Conservation (phyloP, 2,888 invertebrate genomes). For the Noctua janthina region DNA sequence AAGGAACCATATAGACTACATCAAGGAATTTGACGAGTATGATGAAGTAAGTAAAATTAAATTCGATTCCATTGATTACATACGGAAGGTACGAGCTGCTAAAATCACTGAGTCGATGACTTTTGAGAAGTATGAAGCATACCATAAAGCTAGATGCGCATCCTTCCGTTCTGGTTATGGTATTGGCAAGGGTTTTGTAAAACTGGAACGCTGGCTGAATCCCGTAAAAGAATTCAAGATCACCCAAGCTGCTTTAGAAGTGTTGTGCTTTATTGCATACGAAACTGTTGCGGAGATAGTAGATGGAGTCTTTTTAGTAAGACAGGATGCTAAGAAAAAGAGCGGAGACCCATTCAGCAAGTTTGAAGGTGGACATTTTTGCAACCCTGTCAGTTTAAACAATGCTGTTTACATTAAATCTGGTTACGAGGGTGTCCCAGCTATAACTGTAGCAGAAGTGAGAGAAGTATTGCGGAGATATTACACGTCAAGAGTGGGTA, state of each 20-base stretch:
- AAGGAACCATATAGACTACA: conserved; percentile 87
- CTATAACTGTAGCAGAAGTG: conserved; percentile 95
- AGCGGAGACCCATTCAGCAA: conserved; percentile 93
- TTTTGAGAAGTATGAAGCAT: conserved; percentile 93
- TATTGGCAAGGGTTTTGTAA: conserved; percentile 88
- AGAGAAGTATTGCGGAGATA: conserved; percentile 95
- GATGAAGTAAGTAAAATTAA: conserved; percentile 89
- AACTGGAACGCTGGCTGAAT: conserved; percentile 92
- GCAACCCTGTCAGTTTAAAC: conserved; percentile 90
- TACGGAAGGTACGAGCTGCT: conserved; percentile 90
- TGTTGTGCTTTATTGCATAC: conserved; percentile 96
- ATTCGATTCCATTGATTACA: conserved; percentile 90
- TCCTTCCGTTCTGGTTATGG: conserved; percentile 91
- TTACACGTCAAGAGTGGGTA: conserved; percentile 91
- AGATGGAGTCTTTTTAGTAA: conserved; percentile 95
- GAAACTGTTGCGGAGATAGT: conserved; percentile 97
- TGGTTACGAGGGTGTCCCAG: conserved; percentile 92
- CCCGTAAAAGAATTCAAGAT: conserved; percentile 91
- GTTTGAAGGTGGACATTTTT: conserved; percentile 91
- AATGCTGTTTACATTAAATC: conserved; percentile 90
- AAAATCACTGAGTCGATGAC: conserved; percentile 89
- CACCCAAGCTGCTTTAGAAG: conserved; percentile 92
- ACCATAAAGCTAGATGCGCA: conserved; percentile 94
- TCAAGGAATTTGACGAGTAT: conserved; percentile 89
- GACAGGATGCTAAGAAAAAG: conserved; percentile 93